Evolutionary conservation across 2,797 vertebrate genomes (phyloP).

Genomic region (Liasis olivaceus): DNA sequence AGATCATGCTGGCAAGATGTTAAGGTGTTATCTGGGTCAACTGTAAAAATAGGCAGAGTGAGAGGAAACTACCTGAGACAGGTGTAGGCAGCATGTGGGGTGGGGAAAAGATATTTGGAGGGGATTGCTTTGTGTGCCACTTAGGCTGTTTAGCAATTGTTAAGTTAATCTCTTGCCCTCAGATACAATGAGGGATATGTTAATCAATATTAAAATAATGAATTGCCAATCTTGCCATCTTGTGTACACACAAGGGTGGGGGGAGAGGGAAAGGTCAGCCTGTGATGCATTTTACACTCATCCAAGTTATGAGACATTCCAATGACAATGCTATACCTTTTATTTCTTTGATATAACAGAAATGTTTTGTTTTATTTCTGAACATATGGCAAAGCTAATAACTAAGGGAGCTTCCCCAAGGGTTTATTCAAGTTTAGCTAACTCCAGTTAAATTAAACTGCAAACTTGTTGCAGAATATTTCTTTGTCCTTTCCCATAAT

Average conservation of each 20-base stretch:
- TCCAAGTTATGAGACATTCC: neutral
- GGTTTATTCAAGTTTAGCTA: neutral
- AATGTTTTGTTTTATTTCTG: neutral
- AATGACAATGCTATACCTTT: neutral
- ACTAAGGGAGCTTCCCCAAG: neutral
- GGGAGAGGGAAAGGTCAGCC: neutral
- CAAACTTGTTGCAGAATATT: neutral
- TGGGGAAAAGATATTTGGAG: neutral
- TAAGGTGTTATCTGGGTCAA: neutral
- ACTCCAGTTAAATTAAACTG: neutral
- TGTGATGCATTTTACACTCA: neutral
- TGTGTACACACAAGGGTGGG: neutral
- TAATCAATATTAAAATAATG: neutral
- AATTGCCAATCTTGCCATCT: neutral
- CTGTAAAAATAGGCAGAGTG: neutral
- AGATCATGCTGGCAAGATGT: neutral
- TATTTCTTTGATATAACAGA: neutral
- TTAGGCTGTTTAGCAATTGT: neutral
- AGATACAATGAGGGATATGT: neutral
- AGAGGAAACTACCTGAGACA: neutral
- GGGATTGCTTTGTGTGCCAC: neutral
- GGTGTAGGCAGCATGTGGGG: neutral
- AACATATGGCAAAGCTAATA: neutral
- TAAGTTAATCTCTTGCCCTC: neutral
- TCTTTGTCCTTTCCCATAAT: neutral